Conservation (phyloP, 2,888 invertebrate genomes). For the Euzophera pinguis region DNA sequence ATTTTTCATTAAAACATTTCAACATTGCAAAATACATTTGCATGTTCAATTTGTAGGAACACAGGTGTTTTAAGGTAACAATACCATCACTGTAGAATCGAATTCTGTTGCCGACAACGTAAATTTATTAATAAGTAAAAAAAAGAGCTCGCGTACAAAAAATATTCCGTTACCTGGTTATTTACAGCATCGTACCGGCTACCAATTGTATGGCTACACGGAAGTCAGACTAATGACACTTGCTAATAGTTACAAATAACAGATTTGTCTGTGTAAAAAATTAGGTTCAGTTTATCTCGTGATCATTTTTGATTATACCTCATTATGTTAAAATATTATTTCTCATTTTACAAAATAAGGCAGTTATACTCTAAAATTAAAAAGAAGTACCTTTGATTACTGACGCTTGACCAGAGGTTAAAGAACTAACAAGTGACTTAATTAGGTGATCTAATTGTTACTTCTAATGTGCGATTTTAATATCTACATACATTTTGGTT, state of each 20-base stretch:
- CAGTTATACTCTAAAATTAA: too few species aligned
- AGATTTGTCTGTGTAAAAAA: neutral
- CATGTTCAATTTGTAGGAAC: neutral
- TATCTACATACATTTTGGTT: too few species aligned
- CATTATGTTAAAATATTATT: too few species aligned
- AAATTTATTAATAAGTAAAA: conserved; percentile 3
- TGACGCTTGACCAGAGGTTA: too few species aligned
- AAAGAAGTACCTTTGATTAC: too few species aligned
- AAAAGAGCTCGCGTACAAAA: conserved; percentile 23
- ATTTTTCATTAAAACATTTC: neutral
- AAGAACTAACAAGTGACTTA: too few species aligned
- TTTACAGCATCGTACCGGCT: conserved; percentile 33
- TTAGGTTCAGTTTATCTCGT: neutral
- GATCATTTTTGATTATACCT: neutral
- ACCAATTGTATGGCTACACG: conserved; percentile 31
- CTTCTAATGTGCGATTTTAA: too few species aligned
- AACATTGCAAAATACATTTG: neutral
- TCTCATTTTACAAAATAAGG: too few species aligned
- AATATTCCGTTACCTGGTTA: conserved; percentile 42
- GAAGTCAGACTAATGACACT: conserved; percentile 38
- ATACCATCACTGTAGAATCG: neutral
- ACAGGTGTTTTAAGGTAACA: neutral
- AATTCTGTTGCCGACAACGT: neutral
- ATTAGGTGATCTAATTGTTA: too few species aligned
- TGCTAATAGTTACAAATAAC: conserved; percentile 27